Conservation (phyloP, 2,888 invertebrate genomes). For the Hylaea fasciaria region DNA sequence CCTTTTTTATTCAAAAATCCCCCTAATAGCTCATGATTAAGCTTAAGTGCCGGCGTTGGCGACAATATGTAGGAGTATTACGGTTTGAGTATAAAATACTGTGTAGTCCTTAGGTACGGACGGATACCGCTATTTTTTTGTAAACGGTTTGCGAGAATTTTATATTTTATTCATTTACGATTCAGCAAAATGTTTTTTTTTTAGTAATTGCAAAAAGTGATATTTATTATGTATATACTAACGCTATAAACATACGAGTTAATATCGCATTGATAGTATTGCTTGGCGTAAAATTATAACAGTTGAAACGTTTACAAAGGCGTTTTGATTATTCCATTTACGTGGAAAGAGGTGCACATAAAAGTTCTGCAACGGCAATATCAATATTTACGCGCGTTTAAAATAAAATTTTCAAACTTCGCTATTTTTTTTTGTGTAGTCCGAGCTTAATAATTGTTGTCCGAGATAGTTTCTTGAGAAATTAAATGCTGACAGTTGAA, state of each 20-base stretch:
- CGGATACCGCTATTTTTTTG: constrained; percentile 31
- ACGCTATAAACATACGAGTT: background rate
- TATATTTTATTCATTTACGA: constrained; percentile 20
- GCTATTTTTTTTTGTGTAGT: constrained; percentile 2
- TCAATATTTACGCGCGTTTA: background rate
- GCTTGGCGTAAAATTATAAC: no score
- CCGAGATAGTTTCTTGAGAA: constrained; percentile 34
- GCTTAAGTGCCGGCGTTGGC: constrained; percentile 54
- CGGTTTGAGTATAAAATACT: constrained; percentile 39
- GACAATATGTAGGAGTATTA: constrained; percentile 46
- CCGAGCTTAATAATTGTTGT: constrained; percentile 30
- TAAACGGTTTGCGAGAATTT: constrained; percentile 25
- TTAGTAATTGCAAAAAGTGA: constrained; percentile 2
- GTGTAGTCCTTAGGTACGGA: constrained; percentile 15
- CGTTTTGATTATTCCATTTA: no score
- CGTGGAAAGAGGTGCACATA: no score
- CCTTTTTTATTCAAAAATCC: constrained; percentile 53
- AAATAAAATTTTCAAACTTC: background rate
- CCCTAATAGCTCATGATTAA: constrained; percentile 63
- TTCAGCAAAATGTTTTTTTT: constrained; percentile 12
- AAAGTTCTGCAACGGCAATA: no score
- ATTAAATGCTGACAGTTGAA: constrained; percentile 58
- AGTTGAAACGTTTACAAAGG: no score
- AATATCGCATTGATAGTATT: background rate
- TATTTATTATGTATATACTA: no score